Evolutionary conservation across 2,888 invertebrate genomes (phyloP).

Genomic region (Tachystola acroxantha): DNA sequence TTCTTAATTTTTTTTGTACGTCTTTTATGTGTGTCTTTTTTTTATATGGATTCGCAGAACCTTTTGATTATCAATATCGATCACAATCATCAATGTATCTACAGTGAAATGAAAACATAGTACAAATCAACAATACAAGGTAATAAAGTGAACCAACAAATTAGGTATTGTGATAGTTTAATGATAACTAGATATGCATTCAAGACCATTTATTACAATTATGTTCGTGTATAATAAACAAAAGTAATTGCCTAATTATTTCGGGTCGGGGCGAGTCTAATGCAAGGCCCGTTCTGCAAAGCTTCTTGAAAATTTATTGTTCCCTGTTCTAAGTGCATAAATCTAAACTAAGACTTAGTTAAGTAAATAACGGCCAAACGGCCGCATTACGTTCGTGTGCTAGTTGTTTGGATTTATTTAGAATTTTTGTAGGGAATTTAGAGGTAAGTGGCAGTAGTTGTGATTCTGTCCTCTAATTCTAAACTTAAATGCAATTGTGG

Average conservation of each 20-base stretch:
- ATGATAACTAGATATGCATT: conserved; percentile 17
- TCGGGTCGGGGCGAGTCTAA: conserved; percentile 40
- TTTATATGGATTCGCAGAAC: too few relatives aligned
- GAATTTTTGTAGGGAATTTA: neutral
- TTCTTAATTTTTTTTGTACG: too few relatives aligned
- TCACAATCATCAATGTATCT: too few relatives aligned
- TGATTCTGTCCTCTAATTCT: too few relatives aligned
- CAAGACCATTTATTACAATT: conserved; percentile 41
- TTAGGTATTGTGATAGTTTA: neutral
- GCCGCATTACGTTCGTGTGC: conserved; percentile 2
- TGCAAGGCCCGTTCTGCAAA: conserved; percentile 42
- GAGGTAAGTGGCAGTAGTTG: neutral
- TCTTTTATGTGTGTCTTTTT: too few relatives aligned
- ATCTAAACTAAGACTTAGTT: conserved; percentile 22
- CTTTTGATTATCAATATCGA: too few relatives aligned
- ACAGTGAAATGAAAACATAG: too few relatives aligned
- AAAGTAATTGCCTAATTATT: conserved; percentile 68
- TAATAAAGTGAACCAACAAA: neutral
- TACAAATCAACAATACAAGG: too few relatives aligned
- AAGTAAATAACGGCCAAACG: conserved; percentile 7
- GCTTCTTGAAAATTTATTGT: conserved; percentile 54
- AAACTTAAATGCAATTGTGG: too few relatives aligned
- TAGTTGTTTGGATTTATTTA: neutral
- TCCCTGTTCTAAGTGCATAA: conserved; percentile 35
- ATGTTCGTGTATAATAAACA: conserved; percentile 52